phyloP scores from a whole-genome alignment of 2,888 invertebrate genomes.

The Catotricha subobsoleta region DNA sequence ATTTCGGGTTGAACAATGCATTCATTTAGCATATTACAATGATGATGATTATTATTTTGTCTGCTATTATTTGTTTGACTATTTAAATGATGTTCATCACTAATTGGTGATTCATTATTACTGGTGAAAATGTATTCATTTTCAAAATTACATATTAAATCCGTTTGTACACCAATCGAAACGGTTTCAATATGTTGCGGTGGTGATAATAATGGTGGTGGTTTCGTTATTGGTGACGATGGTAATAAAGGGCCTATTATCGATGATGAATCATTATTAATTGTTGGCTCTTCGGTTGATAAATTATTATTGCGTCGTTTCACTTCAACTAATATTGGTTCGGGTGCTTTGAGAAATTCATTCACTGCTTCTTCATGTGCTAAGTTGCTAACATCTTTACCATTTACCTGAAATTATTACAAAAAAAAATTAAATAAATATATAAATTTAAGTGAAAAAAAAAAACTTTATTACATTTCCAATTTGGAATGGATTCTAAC shows the following conservation, averaged over 20 bases:
- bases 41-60: neutral
- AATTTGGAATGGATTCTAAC: no score
- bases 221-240: slow-evolving; percentile 5
- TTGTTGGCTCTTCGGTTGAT: neutral
- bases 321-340: slow-evolving; percentile 41
- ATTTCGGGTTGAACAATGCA: slow-evolving; percentile 5
- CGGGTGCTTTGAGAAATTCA: slow-evolving; percentile 39
- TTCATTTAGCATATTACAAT: slow-evolving; percentile 1
- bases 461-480: no score
- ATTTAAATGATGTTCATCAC: slow-evolving; percentile 2
- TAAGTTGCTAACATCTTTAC: slow-evolving; percentile 39
- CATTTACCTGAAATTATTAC: slow-evolving; percentile 34
- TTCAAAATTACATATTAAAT: slow-evolving; percentile 2
- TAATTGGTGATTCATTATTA: slow-evolving; percentile 3
- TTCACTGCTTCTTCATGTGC: slow-evolving; percentile 41
- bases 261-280: neutral
- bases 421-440: neutral
- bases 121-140: slow-evolving; percentile 1
- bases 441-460: no score
- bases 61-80: slow-evolving; percentile 1
- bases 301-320: slow-evolving; percentile 24
- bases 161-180: slow-evolving; percentile 6
- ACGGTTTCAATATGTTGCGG: neutral
- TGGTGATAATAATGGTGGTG: neutral
- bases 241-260: no score